A percentile compares a stretch with the other conserved stretches of the same genome.
These are phyloP conservation scores for Anabacerthia variegaticeps DNA, from an alignment of 2,797 vertebrate species.

Conservation along the genomic window DNA sequence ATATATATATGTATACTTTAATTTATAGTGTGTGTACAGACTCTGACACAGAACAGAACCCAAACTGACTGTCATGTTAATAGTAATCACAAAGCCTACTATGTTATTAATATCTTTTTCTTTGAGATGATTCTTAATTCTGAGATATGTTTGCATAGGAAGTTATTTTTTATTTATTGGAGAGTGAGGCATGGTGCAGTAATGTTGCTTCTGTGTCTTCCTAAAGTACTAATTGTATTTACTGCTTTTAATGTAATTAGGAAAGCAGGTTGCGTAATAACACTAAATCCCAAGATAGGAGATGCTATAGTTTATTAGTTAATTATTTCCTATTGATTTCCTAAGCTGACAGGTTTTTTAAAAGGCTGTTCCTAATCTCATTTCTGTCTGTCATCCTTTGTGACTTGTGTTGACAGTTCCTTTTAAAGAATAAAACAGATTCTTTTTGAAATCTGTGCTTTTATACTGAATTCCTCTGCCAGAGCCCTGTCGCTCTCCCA, in stretches of 20 bases:
- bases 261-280: background rate
- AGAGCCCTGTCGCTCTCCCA: slow-evolving; percentile 12
- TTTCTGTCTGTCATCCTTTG: slow-evolving; percentile 45
- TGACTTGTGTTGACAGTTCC: slow-evolving; percentile 36
- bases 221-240: background rate
- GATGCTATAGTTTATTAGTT: background rate
- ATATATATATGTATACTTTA: no score
- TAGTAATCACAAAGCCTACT: background rate
- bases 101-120: background rate
- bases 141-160: background rate
- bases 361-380: slow-evolving; percentile 3
- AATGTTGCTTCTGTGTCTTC: background rate
- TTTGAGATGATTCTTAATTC: background rate
- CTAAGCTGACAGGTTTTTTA: background rate
- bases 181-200: background rate
- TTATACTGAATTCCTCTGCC: background rate
- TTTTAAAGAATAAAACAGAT: slow-evolving; percentile 48
- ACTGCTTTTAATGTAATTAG: background rate
- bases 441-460: slow-evolving; percentile 42
- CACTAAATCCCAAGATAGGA: background rate
- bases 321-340: slow-evolving; percentile 34
- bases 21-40: background rate
- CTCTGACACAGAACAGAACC: background rate
- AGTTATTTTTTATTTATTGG: background rate
- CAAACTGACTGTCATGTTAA: background rate